Base-by-base conservation (phyloP, 2,113 vertebrate species). In the Agapornis roseicollis region DNA sequence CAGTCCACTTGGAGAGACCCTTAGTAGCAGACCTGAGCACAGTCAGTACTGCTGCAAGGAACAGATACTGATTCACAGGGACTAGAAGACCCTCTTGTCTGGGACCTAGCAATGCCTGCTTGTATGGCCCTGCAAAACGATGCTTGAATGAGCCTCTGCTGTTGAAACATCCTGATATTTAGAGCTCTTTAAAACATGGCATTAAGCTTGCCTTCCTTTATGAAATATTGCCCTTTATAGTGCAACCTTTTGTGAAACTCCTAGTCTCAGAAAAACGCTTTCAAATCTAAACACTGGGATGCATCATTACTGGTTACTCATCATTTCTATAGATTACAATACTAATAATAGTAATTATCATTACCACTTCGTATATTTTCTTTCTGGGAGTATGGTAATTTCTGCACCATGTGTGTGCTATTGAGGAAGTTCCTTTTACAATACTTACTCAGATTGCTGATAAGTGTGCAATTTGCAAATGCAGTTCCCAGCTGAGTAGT, bases 1-100 rank as follows among this genome's bases (percentile, higher is more conserved):
- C 11, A 13, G 35, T 76, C 9, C 22, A 15, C 64, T 49, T 56
- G 37, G n/a, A 56, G 33, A 83, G 6, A 52, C 10, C 39, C 13
- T n/a, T 20, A 18, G 18, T 10, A 35, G 44, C 29, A 55, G 15
- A 42, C 4, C 27, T 35, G 25, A 58, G 39, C 0, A 1, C 0
- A 5, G 24, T 27, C 35, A n/a, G 29, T 35, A 9, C 9, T 22
- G 31, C 20, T 79, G n/a, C n/a, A 56, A 47, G 60, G 44, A 44
- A 3, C 0, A 1, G 6, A 13, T n/a, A 24, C 0, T 1, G 52
- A 11, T 64, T 76, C 23, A 2, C 17, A 35, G 25, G 55, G n/a
- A 70, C 10, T 17, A 63, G 31, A 25, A 35, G 3, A 47, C 18
- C 29, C 58, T 23, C 37, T 73, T 64, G 9, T 1, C 0, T 6